phyloP scores from a whole-genome alignment of 2,113 vertebrate genomes.

The Pardalotus punctatus region DNA sequence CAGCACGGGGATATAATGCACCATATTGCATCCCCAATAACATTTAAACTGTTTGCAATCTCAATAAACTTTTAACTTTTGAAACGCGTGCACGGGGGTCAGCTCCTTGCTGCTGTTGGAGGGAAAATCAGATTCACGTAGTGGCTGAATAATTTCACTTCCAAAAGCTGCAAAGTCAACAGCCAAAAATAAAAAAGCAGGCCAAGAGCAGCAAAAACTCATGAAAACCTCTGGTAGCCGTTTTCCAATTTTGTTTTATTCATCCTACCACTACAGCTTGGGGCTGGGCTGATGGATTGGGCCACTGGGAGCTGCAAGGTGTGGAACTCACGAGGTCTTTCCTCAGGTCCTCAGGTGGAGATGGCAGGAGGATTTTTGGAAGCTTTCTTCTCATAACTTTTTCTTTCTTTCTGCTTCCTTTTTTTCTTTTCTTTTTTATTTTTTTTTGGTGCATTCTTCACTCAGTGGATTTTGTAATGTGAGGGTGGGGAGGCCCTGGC shows the following conservation, averaged over 20 bases:
- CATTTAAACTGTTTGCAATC: not conserved
- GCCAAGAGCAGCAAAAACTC: not conserved
- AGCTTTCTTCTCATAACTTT: not conserved
- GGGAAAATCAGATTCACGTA: not conserved
- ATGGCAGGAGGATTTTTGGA: not conserved
- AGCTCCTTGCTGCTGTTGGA: not conserved
- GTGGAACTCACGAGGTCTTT: not conserved
- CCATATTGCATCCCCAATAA: not conserved
- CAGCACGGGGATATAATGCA: not conserved
- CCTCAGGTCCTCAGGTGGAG: not conserved
- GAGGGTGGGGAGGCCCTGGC: rapidly evolving
- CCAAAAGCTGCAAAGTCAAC: not conserved
- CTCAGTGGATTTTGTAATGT: not conserved
- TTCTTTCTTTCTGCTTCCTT: too few relatives aligned
- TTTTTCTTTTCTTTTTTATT: too few relatives aligned
- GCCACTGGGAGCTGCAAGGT: not conserved
- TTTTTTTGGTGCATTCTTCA: not conserved
- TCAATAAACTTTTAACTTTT: slow-evolving; percentile 15
- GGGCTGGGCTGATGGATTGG: not conserved
- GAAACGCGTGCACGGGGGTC: not conserved
- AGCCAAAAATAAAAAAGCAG: not conserved
- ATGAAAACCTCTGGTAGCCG: not conserved
- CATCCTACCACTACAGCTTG: not conserved
- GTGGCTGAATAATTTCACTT: not conserved
- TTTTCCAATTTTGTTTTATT: not conserved